Conservation (phyloP, 1,140 invertebrate genomes). For the Hylyphantes graminicola region DNA sequence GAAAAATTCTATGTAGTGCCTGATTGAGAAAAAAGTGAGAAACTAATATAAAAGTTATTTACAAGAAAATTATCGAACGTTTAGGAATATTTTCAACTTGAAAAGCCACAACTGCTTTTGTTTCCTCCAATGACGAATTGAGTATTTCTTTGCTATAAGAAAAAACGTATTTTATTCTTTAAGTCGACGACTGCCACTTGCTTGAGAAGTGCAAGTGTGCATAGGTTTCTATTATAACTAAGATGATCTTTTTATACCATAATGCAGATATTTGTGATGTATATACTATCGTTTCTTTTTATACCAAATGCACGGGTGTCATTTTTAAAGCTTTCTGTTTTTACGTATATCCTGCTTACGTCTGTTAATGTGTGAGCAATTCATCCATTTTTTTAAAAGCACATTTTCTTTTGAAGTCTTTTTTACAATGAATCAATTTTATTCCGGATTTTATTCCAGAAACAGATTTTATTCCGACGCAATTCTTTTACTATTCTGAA, state of each 20-base stretch:
- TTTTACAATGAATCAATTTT: too few species aligned
- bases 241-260: slow-evolving; percentile 42
- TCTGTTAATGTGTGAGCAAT: neutral
- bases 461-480: too few species aligned
- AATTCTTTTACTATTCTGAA: too few species aligned
- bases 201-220: neutral
- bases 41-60: slow-evolving; percentile 29
- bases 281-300: slow-evolving; percentile 33
- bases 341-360: neutral
- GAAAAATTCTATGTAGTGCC: slow-evolving; percentile 52
- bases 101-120: neutral
- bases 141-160: slow-evolving; percentile 9
- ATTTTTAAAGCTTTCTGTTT: neutral
- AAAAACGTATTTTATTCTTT: slow-evolving; percentile 41
- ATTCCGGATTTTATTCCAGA: too few species aligned
- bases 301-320: neutral
- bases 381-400: too few species aligned
- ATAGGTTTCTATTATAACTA: slow-evolving; percentile 28
- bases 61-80: slow-evolving; percentile 37
- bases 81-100: slow-evolving; percentile 27
- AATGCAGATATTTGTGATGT: slow-evolving; percentile 45
- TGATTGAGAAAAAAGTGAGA: slow-evolving; percentile 54
- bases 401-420: too few species aligned
- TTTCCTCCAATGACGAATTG: slow-evolving; percentile 30
- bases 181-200: slow-evolving; percentile 6